Percentiles rank a stretch among this genome's conserved stretches.
These are phyloP conservation scores for Rhynchomys soricoides DNA, from an alignment of 2,113 vertebrate genomes.

Conservation along the genomic window DNA sequence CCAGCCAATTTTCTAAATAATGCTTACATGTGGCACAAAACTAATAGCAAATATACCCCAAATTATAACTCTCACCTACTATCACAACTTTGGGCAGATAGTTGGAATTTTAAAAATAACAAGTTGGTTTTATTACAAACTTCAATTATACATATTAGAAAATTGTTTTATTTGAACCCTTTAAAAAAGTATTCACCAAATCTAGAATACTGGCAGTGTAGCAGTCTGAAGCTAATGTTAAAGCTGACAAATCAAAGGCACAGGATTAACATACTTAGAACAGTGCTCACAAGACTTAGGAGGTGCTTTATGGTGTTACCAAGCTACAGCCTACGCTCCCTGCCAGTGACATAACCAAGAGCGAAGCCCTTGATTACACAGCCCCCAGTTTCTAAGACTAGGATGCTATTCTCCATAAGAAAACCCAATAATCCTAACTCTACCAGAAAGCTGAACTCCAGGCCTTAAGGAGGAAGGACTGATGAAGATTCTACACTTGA, in stretches of 20 bases:
- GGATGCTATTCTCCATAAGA: constrained; percentile 70
- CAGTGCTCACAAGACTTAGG: constrained; percentile 79
- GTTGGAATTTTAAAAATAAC: constrained; percentile 79
- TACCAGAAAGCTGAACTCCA: constrained; percentile 79
- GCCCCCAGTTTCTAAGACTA: constrained; percentile 75
- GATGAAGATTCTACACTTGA: constrained; percentile 72
- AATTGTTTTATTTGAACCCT: constrained; percentile 76
- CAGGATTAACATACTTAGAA: constrained; percentile 83
- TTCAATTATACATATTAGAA: constrained; percentile 81
- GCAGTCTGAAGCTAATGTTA: constrained; percentile 84
- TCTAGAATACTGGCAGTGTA: constrained; percentile 85
- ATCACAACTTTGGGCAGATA: constrained; percentile 78
- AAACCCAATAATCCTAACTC: constrained; percentile 74
- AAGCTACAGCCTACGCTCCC: constrained; percentile 70
- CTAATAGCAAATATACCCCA: constrained; percentile 45
- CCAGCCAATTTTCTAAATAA: constrained; percentile 69
- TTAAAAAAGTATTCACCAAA: constrained; percentile 84
- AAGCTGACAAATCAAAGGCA: constrained; percentile 88
- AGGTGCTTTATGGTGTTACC: constrained; percentile 74
- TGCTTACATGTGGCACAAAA: constrained; percentile 67
- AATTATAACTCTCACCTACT: constrained; percentile 78
- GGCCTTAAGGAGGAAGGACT: constrained; percentile 69
- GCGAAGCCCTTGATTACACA: constrained; percentile 83
- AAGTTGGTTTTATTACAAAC: constrained; percentile 79
- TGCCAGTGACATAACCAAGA: constrained; percentile 77